Evolutionary conservation across 2,113 vertebrate genomes (phyloP).

Genomic region (Cardinalis cardinalis): DNA sequence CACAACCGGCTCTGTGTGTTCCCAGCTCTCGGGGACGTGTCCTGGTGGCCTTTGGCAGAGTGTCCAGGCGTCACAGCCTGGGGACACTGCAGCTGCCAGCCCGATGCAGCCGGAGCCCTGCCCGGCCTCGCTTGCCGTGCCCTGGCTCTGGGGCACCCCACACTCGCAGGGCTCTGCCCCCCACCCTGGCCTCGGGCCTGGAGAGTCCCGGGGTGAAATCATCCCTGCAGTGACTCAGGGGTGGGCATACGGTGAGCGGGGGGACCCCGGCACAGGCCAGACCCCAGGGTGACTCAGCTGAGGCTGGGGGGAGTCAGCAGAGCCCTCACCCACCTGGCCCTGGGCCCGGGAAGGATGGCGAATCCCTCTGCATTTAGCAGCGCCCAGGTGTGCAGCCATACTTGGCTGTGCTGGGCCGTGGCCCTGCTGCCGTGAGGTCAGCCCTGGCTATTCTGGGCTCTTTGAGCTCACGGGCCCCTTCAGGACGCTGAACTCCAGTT

Average conservation of each 20-base stretch:
- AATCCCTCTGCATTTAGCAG: slow-evolving; percentile 15
- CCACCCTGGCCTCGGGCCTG: background rate
- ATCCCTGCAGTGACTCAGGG: background rate
- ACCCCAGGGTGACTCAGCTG: background rate
- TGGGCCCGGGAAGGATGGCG: background rate
- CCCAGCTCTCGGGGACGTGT: background rate
- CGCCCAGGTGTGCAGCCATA: background rate
- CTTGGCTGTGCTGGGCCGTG: background rate
- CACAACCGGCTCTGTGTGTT: slow-evolving; percentile 7
- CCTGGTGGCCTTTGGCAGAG: slow-evolving; percentile 8
- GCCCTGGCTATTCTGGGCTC: slow-evolving; percentile 27
- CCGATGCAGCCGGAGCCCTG: background rate
- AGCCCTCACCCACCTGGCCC: background rate
- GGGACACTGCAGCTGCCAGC: background rate
- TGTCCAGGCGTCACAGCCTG: background rate
- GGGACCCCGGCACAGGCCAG: background rate
- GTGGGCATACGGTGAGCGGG: rapidly evolving
- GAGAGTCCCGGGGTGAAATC: background rate
- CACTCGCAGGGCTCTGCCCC: background rate
- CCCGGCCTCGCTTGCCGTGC: rapidly evolving
- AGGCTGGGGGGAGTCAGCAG: background rate
- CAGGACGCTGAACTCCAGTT: background rate
- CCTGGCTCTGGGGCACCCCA: background rate
- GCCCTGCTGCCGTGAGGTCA: background rate
- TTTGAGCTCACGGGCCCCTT: slow-evolving; percentile 23